phyloP scores from a whole-genome alignment of 1,140 invertebrate genomes.

The Cotesia typhae region DNA sequence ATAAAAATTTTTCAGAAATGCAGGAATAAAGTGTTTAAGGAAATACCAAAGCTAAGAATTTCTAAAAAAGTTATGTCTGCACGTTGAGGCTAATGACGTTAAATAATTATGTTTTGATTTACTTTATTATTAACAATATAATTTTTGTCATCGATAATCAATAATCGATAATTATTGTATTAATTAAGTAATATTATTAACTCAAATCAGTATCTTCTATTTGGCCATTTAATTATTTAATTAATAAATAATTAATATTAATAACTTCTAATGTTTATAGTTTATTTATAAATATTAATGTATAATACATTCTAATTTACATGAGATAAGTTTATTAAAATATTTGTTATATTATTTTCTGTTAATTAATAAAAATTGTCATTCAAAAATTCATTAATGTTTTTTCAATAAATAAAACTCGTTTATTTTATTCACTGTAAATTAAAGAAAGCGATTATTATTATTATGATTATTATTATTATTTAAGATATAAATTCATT shows the following conservation, averaged over 20 bases:
- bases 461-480: too few species aligned
- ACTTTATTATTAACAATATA: not conserved
- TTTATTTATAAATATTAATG: constrained; percentile 8
- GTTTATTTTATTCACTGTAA: too few species aligned
- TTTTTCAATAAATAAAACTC: not conserved
- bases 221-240: constrained; percentile 7
- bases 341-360: constrained; percentile 16
- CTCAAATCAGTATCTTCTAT: not conserved
- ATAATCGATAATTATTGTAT: not conserved
- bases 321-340: constrained; percentile 11
- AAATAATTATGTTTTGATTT: constrained; percentile 17
- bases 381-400: constrained; percentile 4
- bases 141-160: too few species aligned
- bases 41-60: constrained; percentile 64
- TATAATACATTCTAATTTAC: constrained; percentile 3
- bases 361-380: constrained; percentile 7
- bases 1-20: constrained; percentile 58
- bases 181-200: not conserved
- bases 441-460: too few species aligned
- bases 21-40: constrained; percentile 60
- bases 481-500: constrained; percentile 13
- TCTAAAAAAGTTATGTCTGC: constrained; percentile 59
- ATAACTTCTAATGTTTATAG: not conserved
- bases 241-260: not conserved
- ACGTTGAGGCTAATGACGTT: constrained; percentile 55